Conservation (phyloP, 2,797 vertebrate species). For the Rallus crepitans region DNA sequence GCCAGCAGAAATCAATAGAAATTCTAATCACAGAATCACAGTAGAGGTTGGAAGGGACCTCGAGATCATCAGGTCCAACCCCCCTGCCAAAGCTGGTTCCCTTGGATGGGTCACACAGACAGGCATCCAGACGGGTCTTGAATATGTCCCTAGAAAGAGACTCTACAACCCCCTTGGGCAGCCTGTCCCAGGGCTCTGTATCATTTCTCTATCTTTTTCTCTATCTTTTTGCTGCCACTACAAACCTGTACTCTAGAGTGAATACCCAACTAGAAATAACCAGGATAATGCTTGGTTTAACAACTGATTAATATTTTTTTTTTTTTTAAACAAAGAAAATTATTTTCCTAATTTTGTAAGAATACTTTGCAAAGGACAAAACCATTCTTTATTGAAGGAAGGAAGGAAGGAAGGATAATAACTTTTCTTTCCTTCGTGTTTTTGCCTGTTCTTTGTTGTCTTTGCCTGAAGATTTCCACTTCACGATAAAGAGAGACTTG, state of each 20-base stretch:
- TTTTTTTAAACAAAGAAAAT: background rate
- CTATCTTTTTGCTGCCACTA: too few relatives aligned
- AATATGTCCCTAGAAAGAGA: too few relatives aligned
- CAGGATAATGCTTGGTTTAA: background rate
- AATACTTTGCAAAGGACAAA: background rate
- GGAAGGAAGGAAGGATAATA: background rate
- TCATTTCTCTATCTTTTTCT: too few relatives aligned
- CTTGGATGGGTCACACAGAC: too few relatives aligned
- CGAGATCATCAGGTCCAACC: too few relatives aligned
- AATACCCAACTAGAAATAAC: background rate
- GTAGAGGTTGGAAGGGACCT: too few relatives aligned
- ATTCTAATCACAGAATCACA: background rate
- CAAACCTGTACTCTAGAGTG: background rate
- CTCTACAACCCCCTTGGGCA: too few relatives aligned
- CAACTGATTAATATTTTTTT: background rate
- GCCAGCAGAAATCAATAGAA: background rate
- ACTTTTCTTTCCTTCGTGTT: background rate
- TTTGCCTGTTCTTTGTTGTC: background rate
- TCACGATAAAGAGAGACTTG: constrained; percentile 86
- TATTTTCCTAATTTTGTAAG: background rate
- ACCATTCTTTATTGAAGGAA: background rate
- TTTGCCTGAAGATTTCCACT: constrained; percentile 84
- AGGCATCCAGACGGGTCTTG: too few relatives aligned
- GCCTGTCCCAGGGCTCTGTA: too few relatives aligned
- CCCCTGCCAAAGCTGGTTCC: too few relatives aligned